Conservation (phyloP, 2,113 vertebrate species). For the Saccopteryx bilineata region DNA sequence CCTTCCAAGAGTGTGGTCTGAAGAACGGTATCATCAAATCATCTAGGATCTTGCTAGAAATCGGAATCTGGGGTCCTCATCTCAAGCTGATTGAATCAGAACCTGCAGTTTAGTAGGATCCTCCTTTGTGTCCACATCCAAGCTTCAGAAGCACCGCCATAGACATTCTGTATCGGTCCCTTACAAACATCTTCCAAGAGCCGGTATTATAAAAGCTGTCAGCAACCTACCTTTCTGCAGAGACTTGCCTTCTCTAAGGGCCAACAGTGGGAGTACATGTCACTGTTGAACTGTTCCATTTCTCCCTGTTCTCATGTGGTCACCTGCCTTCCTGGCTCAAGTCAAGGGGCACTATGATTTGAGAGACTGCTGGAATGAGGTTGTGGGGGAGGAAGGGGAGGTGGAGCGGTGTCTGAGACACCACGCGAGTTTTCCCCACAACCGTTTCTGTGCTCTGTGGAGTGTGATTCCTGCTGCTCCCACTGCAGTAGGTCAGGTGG, state of each 20-base stretch:
- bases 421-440: background rate
- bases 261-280: background rate
- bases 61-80: background rate
- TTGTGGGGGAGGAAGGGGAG: rapidly evolving
- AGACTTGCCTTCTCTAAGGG: background rate
- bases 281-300: rapidly evolving
- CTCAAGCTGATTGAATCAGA: background rate
- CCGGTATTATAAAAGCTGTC: background rate
- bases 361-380: background rate
- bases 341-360: background rate
- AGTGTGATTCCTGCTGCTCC: background rate
- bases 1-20: background rate
- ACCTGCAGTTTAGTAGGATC: background rate
- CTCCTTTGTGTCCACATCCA: background rate
- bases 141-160: background rate
- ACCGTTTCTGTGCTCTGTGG: background rate
- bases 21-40: background rate
- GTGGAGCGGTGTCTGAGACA: background rate
- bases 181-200: slow-evolving; percentile 5
- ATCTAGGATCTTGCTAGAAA: background rate
- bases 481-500: background rate
- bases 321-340: background rate
- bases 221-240: background rate
- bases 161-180: background rate
- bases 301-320: background rate